These are phyloP conservation scores for Telenomus remus DNA, from an alignment of 1,140 invertebrate genomes.

Conservation along the genomic window DNA sequence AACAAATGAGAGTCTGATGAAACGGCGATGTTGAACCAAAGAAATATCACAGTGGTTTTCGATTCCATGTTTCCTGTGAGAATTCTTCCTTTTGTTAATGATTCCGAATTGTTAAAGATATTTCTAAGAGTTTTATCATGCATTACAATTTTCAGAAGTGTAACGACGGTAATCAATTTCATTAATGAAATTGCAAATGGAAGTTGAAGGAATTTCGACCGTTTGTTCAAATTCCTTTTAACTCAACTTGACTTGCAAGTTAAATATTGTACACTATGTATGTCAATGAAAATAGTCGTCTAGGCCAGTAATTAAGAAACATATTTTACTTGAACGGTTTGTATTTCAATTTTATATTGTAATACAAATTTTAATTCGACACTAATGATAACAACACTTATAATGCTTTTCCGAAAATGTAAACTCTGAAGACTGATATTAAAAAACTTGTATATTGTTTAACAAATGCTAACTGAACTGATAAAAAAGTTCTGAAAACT, in stretches of 20 bases:
- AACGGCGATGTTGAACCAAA: conserved; percentile 33
- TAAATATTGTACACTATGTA: no score
- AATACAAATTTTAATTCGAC: no score
- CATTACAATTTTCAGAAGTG: conserved; percentile 8
- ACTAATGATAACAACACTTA: no score
- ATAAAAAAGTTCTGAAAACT: no score
- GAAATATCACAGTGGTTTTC: conserved; percentile 34
- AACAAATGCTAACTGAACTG: no score
- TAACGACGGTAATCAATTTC: conserved; percentile 24
- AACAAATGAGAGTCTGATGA: conserved; percentile 5
- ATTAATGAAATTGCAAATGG: conserved; percentile 2
- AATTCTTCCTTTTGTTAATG: conserved; percentile 17
- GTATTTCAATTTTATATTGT: no score
- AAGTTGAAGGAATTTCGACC: conserved; percentile 1
- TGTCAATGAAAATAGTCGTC: no score
- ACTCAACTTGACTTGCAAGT: background rate
- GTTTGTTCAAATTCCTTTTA: background rate
- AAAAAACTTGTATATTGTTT: no score
- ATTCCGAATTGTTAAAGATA: conserved; percentile 22
- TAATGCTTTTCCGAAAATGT: no score
- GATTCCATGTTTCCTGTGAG: conserved; percentile 24
- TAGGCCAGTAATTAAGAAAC: no score
- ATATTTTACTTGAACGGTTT: no score
- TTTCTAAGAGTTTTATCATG: conserved; percentile 24
- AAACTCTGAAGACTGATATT: no score